Percentiles rank a stretch among this genome's conserved stretches.
Conservation (phyloP, 2,797 vertebrate species). For the Myripristis murdjan region DNA sequence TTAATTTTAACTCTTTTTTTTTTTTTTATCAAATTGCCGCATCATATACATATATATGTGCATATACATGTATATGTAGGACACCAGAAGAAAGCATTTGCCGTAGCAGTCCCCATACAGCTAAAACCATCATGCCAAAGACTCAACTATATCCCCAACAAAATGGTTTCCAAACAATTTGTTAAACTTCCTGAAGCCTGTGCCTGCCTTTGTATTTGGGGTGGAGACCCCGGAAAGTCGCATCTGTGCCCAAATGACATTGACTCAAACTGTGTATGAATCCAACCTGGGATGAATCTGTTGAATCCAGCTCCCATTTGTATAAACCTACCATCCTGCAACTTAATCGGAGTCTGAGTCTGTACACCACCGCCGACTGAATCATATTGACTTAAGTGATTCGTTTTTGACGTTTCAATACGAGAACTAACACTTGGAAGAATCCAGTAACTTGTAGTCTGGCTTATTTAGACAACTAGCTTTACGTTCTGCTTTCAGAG, state of each 20-base stretch:
- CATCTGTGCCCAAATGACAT: conserved; percentile 16
- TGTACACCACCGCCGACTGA: conserved; percentile 35
- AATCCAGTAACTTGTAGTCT: conserved; percentile 73
- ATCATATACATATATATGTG: conserved; percentile 33
- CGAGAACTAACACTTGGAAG: conserved; percentile 81
- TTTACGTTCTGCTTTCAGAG: conserved; percentile 72
- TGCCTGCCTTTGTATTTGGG: conserved; percentile 75
- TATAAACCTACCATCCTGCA: conserved; percentile 52
- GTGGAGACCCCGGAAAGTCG: conserved; percentile 41
- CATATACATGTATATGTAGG: conserved; percentile 61
- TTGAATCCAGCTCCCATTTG: conserved; percentile 61
- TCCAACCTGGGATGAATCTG: conserved; percentile 40
- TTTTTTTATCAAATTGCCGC: conserved; percentile 35
- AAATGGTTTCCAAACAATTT: conserved; percentile 66
- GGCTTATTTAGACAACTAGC: conserved; percentile 74
- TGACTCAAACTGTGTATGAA: conserved; percentile 16
- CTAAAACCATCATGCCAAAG: conserved; percentile 97
- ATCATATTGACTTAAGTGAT: conserved; percentile 21
- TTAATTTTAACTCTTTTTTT: conserved; percentile 46
- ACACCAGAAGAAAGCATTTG: conserved; percentile 19
- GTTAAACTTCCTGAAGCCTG: conserved; percentile 77
- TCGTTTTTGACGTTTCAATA: conserved; percentile 43
- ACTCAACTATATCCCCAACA: conserved; percentile 73
- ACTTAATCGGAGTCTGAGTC: conserved; percentile 54
- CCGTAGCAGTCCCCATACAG: conserved; percentile 84